Percentiles rank a stretch among this genome's conserved stretches.
Conservation (phyloP, 2,888 invertebrate genomes). For the Agrotis clavis region DNA sequence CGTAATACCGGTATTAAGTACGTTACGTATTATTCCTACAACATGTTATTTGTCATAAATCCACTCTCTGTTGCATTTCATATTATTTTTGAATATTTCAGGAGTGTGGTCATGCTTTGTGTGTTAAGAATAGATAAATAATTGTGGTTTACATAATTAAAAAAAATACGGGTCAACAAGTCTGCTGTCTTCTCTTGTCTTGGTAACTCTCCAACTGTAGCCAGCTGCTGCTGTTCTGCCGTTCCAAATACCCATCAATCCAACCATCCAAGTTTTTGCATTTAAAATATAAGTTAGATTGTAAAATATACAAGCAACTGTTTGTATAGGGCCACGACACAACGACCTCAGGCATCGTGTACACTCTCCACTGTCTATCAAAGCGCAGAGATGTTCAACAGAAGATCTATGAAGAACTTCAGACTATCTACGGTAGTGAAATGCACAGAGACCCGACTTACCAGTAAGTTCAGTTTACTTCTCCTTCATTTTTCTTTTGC, state of each 20-base stretch:
- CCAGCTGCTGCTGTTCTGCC: not conserved
- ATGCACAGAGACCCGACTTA: conserved; percentile 79
- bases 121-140: no score
- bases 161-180: no score
- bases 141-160: no score
- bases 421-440: conserved; percentile 81
- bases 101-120: no score
- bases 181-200: no score
- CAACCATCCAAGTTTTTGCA: no score
- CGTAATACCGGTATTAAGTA: no score
- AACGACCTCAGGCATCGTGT: conserved; percentile 90
- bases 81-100: no score
- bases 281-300: no score
- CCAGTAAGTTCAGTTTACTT: conserved; percentile 71
- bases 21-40: not conserved
- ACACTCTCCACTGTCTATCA: conserved; percentile 88
- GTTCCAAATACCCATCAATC: no score
- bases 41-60: not conserved
- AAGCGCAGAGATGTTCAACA: conserved; percentile 88
- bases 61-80: no score
- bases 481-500: not conserved
- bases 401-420: conserved; percentile 88
- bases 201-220: not conserved
- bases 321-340: conserved; percentile 90
- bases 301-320: not conserved